Percentiles rank a stretch among this genome's conserved stretches.
Conservation (phyloP, 2,797 vertebrate genomes). For the Sebastiscus albofasciatus region DNA sequence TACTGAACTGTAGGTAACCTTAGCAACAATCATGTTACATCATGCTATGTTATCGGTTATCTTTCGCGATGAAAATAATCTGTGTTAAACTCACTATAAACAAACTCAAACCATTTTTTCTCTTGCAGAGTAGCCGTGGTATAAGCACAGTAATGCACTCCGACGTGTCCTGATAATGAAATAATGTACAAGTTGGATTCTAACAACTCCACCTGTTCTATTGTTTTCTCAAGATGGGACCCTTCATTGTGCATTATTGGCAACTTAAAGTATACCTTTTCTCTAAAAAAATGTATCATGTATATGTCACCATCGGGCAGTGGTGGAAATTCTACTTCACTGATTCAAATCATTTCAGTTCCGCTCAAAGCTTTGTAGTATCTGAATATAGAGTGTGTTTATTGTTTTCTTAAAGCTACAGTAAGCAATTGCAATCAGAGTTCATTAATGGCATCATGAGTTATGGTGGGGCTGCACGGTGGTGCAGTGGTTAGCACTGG, state of each 20-base stretch:
- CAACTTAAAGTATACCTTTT: no score
- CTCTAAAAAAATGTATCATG: not conserved
- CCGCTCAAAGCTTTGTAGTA: not conserved
- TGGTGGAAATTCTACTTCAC: not conserved
- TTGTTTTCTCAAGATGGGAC: not conserved
- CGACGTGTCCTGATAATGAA: not conserved
- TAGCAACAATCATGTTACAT: no score
- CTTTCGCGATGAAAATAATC: not conserved
- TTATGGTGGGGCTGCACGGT: no score
- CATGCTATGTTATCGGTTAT: not conserved
- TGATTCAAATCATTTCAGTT: not conserved
- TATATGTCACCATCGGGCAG: not conserved
- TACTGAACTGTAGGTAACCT: no score
- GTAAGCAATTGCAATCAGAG: not conserved
- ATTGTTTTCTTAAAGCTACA: not conserved
- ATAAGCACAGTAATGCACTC: not conserved
- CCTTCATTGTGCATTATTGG: not conserved
- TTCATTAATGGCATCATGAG: not conserved
- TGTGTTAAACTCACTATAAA: no score
- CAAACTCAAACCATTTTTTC: not conserved
- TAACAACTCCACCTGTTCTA: not conserved
- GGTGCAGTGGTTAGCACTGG: no score
- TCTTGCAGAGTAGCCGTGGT: not conserved
- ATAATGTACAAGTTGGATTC: not conserved
- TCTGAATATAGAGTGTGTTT: not conserved